Percentiles rank a stretch among this genome's conserved stretches.
Evolutionary conservation across 2,888 invertebrate species (phyloP).

Genomic region (Axea sp.): DNA sequence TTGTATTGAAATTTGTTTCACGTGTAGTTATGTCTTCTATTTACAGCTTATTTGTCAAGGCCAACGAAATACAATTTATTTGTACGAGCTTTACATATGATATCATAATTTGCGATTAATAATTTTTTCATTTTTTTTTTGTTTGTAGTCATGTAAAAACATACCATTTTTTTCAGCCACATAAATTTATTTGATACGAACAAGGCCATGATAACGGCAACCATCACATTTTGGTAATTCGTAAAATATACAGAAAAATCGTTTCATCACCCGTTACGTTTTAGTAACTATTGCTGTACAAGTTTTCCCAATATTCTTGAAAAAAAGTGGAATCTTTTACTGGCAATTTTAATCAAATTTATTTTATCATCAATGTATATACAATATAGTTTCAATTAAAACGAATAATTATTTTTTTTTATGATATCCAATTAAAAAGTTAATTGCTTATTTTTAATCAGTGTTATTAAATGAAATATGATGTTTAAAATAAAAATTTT

Average conservation of each 20-base stretch:
- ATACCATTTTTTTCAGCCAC: slow-evolving; percentile 25
- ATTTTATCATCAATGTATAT: no score
- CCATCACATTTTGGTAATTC: slow-evolving; percentile 7
- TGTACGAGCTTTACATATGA: slow-evolving; percentile 14
- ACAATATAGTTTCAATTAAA: no score
- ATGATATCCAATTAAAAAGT: no score
- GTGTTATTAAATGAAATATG: no score
- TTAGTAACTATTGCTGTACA: slow-evolving; percentile 10
- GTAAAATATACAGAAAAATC: slow-evolving; percentile 7
- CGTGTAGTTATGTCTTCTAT: slow-evolving; percentile 35
- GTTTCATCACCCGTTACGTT: slow-evolving; percentile 1
- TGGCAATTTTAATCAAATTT: slow-evolving; percentile 6
- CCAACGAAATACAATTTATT: slow-evolving; percentile 29
- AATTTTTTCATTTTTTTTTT: no score
- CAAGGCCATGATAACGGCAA: slow-evolving; percentile 4
- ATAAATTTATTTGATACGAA: slow-evolving; percentile 18
- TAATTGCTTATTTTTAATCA: no score
- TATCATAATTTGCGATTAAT: slow-evolving; percentile 32
- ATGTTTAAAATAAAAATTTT: no score
- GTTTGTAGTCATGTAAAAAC: slow-evolving; percentile 2
- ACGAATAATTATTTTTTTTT: background rate
- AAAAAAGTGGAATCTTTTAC: background rate
- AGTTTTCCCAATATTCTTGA: slow-evolving; percentile 7
- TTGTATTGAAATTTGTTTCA: no score
- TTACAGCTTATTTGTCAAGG: slow-evolving; percentile 40